Conservation (phyloP, 2,797 vertebrate species). For the Odontamblyopus rebecca region DNA sequence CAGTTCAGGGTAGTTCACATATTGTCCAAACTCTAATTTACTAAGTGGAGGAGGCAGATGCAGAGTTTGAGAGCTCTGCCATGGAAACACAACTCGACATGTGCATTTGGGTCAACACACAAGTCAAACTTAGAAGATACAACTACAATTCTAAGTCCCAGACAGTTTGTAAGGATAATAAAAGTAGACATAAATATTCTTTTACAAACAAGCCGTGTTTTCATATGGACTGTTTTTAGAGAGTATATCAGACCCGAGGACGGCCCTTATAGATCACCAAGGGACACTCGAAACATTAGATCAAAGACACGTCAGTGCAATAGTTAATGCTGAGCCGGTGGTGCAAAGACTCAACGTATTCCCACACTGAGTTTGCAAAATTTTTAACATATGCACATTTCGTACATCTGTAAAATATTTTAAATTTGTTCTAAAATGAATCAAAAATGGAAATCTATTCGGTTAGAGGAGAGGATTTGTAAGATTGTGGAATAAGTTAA, state of each 20-base stretch:
- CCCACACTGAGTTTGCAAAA: not conserved
- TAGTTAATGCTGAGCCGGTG: constrained; percentile 1
- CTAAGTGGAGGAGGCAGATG: not conserved
- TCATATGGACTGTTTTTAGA: constrained; percentile 8
- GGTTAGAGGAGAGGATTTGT: too few relatives aligned
- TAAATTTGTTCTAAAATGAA: too few relatives aligned
- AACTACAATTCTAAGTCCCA: not conserved
- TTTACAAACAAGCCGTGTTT: not conserved
- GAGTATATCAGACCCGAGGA: not conserved
- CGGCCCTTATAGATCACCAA: constrained; percentile 10
- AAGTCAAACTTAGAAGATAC: not conserved
- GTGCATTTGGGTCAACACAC: not conserved
- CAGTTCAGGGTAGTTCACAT: constrained; percentile 15
- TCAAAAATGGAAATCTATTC: too few relatives aligned
- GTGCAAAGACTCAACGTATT: constrained; percentile 10
- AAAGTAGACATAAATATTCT: constrained; percentile 13
- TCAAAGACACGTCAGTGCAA: constrained; percentile 10
- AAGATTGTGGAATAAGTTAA: too few relatives aligned
- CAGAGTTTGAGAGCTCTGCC: constrained; percentile 22
- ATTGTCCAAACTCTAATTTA: constrained; percentile 42
- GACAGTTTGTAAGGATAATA: constrained; percentile 2
- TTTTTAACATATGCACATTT: not conserved
- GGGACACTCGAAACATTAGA: constrained; percentile 6
- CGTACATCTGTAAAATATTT: too few relatives aligned
- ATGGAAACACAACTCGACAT: constrained; percentile 14